These are phyloP conservation scores for Helogale parvula DNA, from an alignment of 2,113 vertebrate species.

Conservation along the genomic window DNA sequence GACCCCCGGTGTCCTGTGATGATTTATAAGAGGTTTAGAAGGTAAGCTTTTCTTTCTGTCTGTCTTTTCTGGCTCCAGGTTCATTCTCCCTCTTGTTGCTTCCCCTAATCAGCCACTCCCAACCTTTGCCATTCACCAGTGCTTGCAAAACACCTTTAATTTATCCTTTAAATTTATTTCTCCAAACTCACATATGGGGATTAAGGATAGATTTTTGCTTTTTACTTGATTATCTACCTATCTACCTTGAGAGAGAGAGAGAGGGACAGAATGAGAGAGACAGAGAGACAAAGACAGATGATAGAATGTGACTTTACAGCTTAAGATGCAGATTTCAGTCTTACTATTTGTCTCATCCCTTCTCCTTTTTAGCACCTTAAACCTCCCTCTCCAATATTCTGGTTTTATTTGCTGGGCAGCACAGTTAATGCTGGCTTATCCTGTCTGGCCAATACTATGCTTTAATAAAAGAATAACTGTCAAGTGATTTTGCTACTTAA, in stretches of 20 bases:
- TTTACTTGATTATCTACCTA: background rate
- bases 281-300: accelerated
- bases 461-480: constrained; percentile 8
- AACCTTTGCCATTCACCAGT: background rate
- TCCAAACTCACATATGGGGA: background rate
- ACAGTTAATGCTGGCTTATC: background rate
- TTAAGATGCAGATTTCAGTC: background rate
- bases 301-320: background rate
- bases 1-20: background rate
- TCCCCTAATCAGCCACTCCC: accelerated
- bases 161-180: background rate
- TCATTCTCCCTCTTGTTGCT: background rate
- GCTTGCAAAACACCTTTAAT: background rate
- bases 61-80: background rate
- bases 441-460: background rate
- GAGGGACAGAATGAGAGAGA: no score
- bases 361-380: background rate
- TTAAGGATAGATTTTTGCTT: background rate
- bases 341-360: background rate
- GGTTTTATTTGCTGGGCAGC: background rate
- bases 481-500: background rate
- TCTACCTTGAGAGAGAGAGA: background rate
- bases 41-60: background rate
- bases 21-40: background rate
- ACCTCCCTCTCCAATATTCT: background rate